Evolutionary conservation across 2,797 vertebrate genomes (phyloP).

Genomic region (Falco columbarius): DNA sequence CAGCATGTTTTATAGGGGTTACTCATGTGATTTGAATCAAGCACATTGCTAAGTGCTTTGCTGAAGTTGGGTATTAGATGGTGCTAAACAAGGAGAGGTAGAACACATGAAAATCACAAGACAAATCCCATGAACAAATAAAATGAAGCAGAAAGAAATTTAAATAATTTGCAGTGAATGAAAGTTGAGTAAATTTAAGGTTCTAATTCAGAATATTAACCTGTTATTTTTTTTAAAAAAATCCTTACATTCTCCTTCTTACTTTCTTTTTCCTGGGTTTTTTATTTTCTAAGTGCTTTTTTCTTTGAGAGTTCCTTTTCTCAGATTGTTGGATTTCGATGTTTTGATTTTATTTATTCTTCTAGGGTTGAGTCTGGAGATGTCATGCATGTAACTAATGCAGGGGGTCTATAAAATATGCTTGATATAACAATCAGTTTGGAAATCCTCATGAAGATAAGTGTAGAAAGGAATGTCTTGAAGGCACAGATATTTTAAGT

Average conservation of each 20-base stretch:
- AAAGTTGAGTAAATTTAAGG: not conserved
- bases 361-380: not conserved
- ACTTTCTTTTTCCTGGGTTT: not conserved
- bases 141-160: not conserved
- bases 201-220: not conserved
- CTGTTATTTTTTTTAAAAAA: not conserved
- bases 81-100: not conserved
- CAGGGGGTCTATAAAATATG: not conserved
- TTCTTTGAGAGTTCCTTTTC: not conserved
- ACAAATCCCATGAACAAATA: not conserved
- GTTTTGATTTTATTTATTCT: not conserved
- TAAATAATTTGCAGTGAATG: not conserved
- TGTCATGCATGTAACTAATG: not conserved
- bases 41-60: not conserved
- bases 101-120: not conserved
- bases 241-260: not conserved
- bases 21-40: not conserved
- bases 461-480: not conserved
- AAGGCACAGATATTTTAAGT: not conserved
- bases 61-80: not conserved
- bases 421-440: not conserved
- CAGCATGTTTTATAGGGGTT: not conserved
- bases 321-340: not conserved
- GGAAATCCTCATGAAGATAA: not conserved
- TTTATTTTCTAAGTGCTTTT: not conserved